These are phyloP conservation scores for Vicugna pacos DNA, from an alignment of 2,113 vertebrate genomes.

Conservation along the genomic window DNA sequence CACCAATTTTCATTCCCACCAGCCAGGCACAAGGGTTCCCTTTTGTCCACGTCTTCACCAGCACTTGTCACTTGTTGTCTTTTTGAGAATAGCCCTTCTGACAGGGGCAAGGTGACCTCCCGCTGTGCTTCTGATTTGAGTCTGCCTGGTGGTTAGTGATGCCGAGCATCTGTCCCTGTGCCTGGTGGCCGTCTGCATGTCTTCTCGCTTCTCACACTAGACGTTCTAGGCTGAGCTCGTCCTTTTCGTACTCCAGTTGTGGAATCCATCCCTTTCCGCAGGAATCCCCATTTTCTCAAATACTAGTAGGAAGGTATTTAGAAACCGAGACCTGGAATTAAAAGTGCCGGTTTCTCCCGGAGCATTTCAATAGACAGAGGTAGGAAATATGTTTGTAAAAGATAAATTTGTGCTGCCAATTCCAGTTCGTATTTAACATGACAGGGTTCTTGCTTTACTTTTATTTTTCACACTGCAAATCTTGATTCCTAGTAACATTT, in stretches of 20 bases:
- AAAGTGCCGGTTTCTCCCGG: neutral
- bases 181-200: neutral
- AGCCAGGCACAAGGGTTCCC: neutral
- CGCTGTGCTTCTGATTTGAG: neutral
- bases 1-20: neutral
- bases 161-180: neutral
- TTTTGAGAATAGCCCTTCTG: neutral
- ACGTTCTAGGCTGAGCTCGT: neutral
- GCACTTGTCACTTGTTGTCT: neutral
- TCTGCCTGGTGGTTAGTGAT: neutral
- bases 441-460: neutral
- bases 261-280: conserved; percentile 9
- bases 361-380: neutral
- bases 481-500: neutral
- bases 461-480: neutral
- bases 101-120: neutral
- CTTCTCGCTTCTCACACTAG: neutral
- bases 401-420: neutral
- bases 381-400: conserved; percentile 7
- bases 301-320: neutral
- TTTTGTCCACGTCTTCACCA: neutral
- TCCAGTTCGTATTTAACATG: neutral
- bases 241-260: neutral
- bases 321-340: neutral
- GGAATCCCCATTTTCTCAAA: conserved; percentile 7